Base-by-base conservation (phyloP, 2,888 invertebrate species). In the Chloroclystis v-ata region DNA sequence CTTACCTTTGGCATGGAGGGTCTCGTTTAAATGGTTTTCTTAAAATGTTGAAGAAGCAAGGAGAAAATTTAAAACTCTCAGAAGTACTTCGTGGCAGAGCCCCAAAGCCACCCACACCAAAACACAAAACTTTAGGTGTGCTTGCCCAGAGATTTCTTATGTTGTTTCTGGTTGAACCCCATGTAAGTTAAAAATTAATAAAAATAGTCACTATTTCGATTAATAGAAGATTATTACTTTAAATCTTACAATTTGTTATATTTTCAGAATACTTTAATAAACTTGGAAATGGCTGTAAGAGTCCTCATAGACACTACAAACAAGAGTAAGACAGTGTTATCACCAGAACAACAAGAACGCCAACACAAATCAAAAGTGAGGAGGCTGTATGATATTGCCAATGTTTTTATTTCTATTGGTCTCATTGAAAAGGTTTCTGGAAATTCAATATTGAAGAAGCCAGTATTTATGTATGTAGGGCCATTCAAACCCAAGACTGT, bases 361-460 rank as follows among this genome's bases (percentile, higher is more conserved):
- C 89, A 89, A 61, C 89, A 89, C 75, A 88, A 91, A 82, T 92
- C 92, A 24, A 92, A 92, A 85, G 91, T 92, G 52, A 89, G 94
- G 50, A 88, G 94, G 56, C 85, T 94, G 24, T 94, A 94, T 76
- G 94, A 94, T 73, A 93, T 94, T 62, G 93, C 94, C 49, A 94
- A 94, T 78, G 93, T 94, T 57, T 89, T 94, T 61, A 91, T 92
- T 57, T 93, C 93, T 51, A 90, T 94, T 71, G 91, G 91, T 60
- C 89, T 94, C 57, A 93, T 94, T 67, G 89, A 90, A 68, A 93
- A 93, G 75, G 91, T 92, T 49, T 89, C 90, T 48, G 89, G 90
- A 60, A 87, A 88, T 59, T 89, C 79, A 77, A 89, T 78, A 72
- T 84, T 91, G 62, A 89, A 91, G 61, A 92, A 92, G 68, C 92